A percentile compares a stretch with the other conserved stretches of the same genome.
Conservation (phyloP, 2,797 vertebrate genomes). For the Chromis chromis region DNA sequence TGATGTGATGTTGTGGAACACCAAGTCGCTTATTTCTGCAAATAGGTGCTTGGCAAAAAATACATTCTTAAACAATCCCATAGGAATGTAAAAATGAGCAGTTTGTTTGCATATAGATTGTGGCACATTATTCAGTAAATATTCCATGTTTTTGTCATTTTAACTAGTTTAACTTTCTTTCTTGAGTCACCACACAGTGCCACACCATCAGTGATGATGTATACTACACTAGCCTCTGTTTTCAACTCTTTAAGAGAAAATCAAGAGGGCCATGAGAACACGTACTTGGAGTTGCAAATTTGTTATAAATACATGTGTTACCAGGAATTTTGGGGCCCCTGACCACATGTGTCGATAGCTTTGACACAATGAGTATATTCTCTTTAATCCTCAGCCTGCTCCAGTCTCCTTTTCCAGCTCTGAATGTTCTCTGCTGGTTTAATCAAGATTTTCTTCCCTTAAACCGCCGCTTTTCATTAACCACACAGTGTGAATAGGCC, state of each 20-base stretch:
- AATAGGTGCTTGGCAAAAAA: neutral
- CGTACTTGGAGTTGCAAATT: neutral
- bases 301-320: conserved; percentile 7
- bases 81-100: neutral
- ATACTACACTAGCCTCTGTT: neutral
- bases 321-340: neutral
- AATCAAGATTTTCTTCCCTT: neutral
- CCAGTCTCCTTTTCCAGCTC: conserved; percentile 20
- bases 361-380: conserved; percentile 28
- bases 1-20: neutral
- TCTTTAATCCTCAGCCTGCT: conserved; percentile 31
- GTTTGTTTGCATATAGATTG: too few species aligned
- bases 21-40: neutral
- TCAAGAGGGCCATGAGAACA: neutral
- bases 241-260: neutral
- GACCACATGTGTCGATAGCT: conserved; percentile 8
- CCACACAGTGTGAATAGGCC: conserved; percentile 13
- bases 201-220: too few species aligned
- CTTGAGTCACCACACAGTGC: too few species aligned
- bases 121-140: too few species aligned
- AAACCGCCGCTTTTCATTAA: conserved; percentile 2
- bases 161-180: too few species aligned
- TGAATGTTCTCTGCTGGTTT: conserved; percentile 31
- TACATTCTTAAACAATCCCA: too few species aligned
- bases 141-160: too few species aligned